These are phyloP conservation scores for Parotocinclus haroldoi DNA, from an alignment of 2,797 vertebrate genomes.

Conservation along the genomic window DNA sequence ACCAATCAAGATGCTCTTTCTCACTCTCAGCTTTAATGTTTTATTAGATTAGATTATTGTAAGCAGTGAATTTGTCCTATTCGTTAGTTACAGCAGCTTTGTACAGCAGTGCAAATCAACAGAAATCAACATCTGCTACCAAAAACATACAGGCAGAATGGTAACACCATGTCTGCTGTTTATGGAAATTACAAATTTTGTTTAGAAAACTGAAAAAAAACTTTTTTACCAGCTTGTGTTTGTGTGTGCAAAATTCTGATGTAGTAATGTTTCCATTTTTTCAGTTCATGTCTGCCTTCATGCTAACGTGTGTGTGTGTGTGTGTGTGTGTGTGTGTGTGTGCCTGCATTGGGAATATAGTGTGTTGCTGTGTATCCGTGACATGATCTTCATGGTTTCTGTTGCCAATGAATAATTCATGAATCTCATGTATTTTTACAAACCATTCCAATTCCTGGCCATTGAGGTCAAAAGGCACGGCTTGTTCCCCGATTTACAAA, in stretches of 20 bases:
- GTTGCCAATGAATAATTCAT: conserved; percentile 63
- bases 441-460: conserved; percentile 41
- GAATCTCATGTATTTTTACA: conserved; percentile 63
- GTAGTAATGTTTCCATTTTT: conserved; percentile 3
- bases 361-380: conserved; percentile 14
- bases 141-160: too few species aligned
- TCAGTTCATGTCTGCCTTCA: conserved; percentile 2
- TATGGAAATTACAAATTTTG: too few species aligned
- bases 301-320: conserved; percentile 30
- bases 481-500: conserved; percentile 45
- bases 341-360: conserved; percentile 3
- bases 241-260: conserved; percentile 21
- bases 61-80: too few species aligned
- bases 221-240: neutral
- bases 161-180: too few species aligned
- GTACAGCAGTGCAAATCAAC: too few species aligned
- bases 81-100: too few species aligned
- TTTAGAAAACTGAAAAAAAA: too few species aligned
- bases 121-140: too few species aligned
- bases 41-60: too few species aligned
- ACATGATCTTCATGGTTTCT: conserved; percentile 21
- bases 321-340: conserved; percentile 29
- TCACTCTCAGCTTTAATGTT: too few species aligned
- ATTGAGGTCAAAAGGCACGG: conserved; percentile 49
- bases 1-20: too few species aligned